Evolutionary conservation across 2,113 vertebrate genomes (phyloP), one percentile per base, ranked within the genome.

Genomic region (Lutjanus erythropterus): DNA sequence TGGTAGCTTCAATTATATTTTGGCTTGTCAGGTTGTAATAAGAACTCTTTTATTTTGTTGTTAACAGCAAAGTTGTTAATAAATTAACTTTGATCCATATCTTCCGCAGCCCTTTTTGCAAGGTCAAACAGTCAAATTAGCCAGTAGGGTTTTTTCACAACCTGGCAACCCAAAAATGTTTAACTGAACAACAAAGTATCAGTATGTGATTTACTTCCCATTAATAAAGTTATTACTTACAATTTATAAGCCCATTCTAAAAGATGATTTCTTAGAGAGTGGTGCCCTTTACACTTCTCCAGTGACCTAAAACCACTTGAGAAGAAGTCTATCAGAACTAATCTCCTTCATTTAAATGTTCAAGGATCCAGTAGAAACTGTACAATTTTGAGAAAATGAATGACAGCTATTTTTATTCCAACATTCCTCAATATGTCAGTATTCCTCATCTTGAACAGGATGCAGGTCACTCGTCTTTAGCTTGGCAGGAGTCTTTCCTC

Each of bases 401-500:
- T 61, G 21, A 59, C 31, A 49, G 11, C 27, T 46, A 25, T 70
- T 70, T 86, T 65, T 69, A 44, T 69, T 53, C 25, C 12, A 50
- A n/a, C 37, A 49, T 31, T 70, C 16, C 9, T 35, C 50, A 14
- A 29, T 50, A 58, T 62, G 41, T 9, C 39, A 56, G 49, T 29
- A 66, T 46, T 67, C 4, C 46, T 78, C n/a, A 85, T 78, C 21
- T 33, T 12, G 67, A 60, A 35, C 66, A 61, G 41, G 77, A 68
- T 65, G 16, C 56, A 70, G 64, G n/a, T 50, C 49, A 68, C 67
- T 66, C 25, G 29, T 75, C 62, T 71, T n/a, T 1, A 41, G n/a
- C 58, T 75, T 59, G 35, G 59, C 37, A 68, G 56, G 44, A 75
- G 78, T 55, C 33, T 84, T 77, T 62, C 50, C 53, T 71, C 41